Conservation (phyloP, 2,797 vertebrate genomes). For the Amniataba percoides region DNA sequence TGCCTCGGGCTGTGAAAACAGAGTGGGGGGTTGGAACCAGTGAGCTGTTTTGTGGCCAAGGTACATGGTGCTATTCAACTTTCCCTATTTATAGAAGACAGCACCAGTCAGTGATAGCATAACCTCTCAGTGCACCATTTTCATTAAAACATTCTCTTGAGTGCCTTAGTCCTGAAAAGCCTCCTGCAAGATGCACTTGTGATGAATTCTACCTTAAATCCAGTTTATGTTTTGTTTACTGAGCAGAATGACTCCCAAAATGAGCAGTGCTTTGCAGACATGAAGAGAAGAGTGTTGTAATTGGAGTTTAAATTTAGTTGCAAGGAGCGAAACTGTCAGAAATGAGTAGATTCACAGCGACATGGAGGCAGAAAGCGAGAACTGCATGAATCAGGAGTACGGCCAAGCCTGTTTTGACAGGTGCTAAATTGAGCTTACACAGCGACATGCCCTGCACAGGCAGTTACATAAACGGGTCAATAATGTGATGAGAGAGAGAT, state of each 20-base stretch:
- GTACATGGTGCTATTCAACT: background rate
- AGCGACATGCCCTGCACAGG: constrained; percentile 12
- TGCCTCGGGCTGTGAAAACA: constrained; percentile 37
- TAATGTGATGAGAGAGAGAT: constrained; percentile 6
- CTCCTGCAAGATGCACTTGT: background rate
- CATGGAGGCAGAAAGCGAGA: background rate
- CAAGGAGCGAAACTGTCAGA: background rate
- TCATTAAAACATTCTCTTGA: background rate
- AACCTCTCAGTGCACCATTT: background rate
- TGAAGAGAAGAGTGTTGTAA: background rate
- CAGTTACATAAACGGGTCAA: constrained; percentile 41
- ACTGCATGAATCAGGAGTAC: constrained; percentile 16
- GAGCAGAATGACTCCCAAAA: background rate
- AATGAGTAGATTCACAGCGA: background rate
- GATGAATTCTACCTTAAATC: constrained; percentile 7
- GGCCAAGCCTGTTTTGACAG: constrained; percentile 36
- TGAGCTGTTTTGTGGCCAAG: constrained; percentile 6
- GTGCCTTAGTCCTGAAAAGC: background rate
- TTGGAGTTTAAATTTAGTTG: background rate
- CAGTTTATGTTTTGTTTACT: background rate
- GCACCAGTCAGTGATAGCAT: background rate
- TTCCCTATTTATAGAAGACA: constrained; percentile 3
- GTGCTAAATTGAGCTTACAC: constrained; percentile 37
- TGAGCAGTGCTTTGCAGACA: background rate
- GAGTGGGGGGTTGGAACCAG: constrained; percentile 24